Evolutionary conservation across 1,140 invertebrate genomes (phyloP).

Genomic region (Rhyzopertha dominica): DNA sequence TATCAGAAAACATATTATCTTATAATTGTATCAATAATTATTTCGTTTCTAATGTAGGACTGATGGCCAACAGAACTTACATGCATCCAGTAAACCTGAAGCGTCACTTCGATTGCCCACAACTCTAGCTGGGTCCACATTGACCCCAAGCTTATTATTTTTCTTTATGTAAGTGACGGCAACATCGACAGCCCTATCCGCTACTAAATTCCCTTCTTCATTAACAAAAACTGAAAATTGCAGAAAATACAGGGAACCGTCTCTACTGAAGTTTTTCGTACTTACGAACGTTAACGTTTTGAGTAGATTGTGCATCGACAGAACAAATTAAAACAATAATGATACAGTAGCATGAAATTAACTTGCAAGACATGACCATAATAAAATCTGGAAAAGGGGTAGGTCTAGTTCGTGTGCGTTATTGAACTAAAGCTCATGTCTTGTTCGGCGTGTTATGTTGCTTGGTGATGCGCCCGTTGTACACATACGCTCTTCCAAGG

Average conservation of each 20-base stretch:
- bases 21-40: too few relatives aligned
- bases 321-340: slow-evolving; percentile 2
- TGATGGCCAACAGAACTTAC: slow-evolving; percentile 45
- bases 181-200: slow-evolving; percentile 61
- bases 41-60: too few relatives aligned
- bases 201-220: slow-evolving; percentile 63
- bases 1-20: too few relatives aligned
- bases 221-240: slow-evolving; percentile 60
- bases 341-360: too few relatives aligned
- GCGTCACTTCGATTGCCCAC: slow-evolving; percentile 64
- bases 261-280: slow-evolving; percentile 21
- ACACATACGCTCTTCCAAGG: too few relatives aligned
- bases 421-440: too few relatives aligned
- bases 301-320: slow-evolving; percentile 48
- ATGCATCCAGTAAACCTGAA: slow-evolving; percentile 58
- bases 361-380: too few relatives aligned
- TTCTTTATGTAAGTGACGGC: slow-evolving; percentile 62
- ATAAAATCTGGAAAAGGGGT: too few relatives aligned
- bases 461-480: too few relatives aligned
- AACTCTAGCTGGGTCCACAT: slow-evolving; percentile 56
- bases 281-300: slow-evolving; percentile 58
- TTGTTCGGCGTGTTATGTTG: too few relatives aligned
- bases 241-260: not conserved
- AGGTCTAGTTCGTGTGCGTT: too few relatives aligned
- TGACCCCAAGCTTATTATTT: slow-evolving; percentile 59